Evolutionary conservation across 2,797 vertebrate species (phyloP).

Genomic region (Antennarius maculatus): DNA sequence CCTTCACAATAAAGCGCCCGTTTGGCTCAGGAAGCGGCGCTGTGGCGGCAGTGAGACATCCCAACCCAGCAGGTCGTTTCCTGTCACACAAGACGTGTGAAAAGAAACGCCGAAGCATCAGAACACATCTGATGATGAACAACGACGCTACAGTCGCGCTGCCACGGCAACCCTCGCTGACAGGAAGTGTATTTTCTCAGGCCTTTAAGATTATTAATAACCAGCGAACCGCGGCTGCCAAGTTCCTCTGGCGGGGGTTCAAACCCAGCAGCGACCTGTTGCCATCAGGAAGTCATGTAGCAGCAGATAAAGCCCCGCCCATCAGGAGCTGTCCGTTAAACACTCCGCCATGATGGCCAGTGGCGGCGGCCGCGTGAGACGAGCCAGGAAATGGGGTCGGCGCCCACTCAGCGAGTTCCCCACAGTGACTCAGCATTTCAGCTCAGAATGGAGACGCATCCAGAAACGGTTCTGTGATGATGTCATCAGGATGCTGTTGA

Average conservation of each 20-base stretch:
- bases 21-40: constrained; percentile 20
- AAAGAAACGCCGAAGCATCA: constrained; percentile 60
- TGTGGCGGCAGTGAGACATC: constrained; percentile 73
- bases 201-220: constrained; percentile 77
- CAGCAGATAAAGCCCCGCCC: constrained; percentile 58
- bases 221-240: constrained; percentile 61
- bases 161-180: constrained; percentile 74
- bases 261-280: constrained; percentile 56
- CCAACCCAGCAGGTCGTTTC: constrained; percentile 78
- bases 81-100: constrained; percentile 66
- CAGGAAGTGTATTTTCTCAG: constrained; percentile 78
- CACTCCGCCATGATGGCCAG: constrained; percentile 8
- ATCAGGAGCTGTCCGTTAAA: constrained; percentile 52
- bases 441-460: no score
- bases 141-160: constrained; percentile 66
- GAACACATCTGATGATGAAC: constrained; percentile 66
- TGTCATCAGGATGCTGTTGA: no score
- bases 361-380: neutral
- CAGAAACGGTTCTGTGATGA: no score
- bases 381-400: constrained; percentile 1
- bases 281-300: constrained; percentile 54
- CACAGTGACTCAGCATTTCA: no score
- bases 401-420: no score
- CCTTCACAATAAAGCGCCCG: neutral
- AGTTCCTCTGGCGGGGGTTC: constrained; percentile 66